Conservation (phyloP, 1,140 invertebrate genomes). For the Chlorops oryzae region DNA sequence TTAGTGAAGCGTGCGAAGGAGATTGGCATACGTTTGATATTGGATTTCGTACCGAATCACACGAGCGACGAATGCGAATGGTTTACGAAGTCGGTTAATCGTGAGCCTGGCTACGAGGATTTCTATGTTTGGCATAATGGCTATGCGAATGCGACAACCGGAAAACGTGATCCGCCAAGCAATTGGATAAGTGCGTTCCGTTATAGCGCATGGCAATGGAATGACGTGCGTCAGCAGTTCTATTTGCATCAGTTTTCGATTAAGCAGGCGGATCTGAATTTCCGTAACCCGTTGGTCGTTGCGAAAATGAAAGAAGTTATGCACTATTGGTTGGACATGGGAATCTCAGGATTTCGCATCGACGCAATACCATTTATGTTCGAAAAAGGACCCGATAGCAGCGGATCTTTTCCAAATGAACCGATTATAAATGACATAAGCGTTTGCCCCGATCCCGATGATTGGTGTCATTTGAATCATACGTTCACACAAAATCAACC, state of each 20-base stretch:
- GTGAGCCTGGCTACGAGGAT: slow-evolving; percentile 55
- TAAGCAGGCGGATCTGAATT: slow-evolving; percentile 63
- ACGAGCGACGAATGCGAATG: slow-evolving; percentile 64
- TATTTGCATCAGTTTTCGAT: slow-evolving; percentile 58
- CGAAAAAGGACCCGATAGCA: slow-evolving; percentile 46
- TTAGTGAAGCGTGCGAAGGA: slow-evolving; percentile 56
- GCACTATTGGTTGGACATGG: slow-evolving; percentile 63
- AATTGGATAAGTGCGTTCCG: slow-evolving; percentile 57
- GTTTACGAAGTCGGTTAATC: slow-evolving; percentile 59
- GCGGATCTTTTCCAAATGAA: slow-evolving; percentile 51
- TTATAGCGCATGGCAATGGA: slow-evolving; percentile 56
- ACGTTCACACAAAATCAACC: slow-evolving; percentile 55
- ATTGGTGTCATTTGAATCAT: slow-evolving; percentile 54
- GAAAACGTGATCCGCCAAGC: slow-evolving; percentile 50
- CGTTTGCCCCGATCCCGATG: slow-evolving; percentile 38
- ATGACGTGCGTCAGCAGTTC: slow-evolving; percentile 52
- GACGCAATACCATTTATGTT: slow-evolving; percentile 54
- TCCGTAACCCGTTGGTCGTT: slow-evolving; percentile 53
- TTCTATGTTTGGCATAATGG: slow-evolving; percentile 66
- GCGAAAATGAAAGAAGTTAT: slow-evolving; percentile 60
- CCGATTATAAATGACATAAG: slow-evolving; percentile 33
- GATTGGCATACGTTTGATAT: slow-evolving; percentile 34
- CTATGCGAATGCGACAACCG: slow-evolving; percentile 19
- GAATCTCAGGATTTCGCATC: slow-evolving; percentile 66
- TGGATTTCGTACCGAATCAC: slow-evolving; percentile 61